Evolutionary conservation across 2,888 invertebrate genomes (phyloP), one percentile per base, ranked within the genome.

Genomic region (Monopis laevigella): DNA sequence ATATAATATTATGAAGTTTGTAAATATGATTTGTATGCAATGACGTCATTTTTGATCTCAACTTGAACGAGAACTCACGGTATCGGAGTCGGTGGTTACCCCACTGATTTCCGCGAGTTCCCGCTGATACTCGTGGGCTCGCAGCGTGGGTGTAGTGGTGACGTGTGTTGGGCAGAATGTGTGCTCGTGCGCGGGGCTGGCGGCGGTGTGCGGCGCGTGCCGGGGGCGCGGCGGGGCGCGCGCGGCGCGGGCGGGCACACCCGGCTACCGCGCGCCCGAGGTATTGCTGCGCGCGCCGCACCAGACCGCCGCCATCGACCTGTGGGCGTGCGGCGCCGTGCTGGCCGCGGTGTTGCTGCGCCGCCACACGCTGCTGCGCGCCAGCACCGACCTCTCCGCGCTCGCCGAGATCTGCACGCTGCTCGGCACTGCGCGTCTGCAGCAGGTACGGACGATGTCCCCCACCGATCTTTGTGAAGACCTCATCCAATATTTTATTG

Each of bases 251-350:
- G 94, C 94, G 41, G 95, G 95, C 46, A 95, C 95, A 32, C 93
- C 93, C 40, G 95, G 95, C 24, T 95, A 91, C 68, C 83, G 95
- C 18, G 91, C 95, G 41, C 94, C 94, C 0, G 95, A 93, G 78
- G 91, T 92, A 52, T 67, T 92, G 50, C 77, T 95, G 19, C 92
- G 92, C 69, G 86, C 86, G 62, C 78, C 85, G n/a, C 77, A 85
- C 45, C 96, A 96, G 77, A 88, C 89, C 21, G 88, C 91, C 84
- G 91, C 90, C 46, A 90, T 96, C 49, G 96, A 96, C 73, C 83
- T 92, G 54, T 96, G 96, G 95, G 92, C 95, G 38, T 86, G 86
- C 86, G 10, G 92, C 12, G 65, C 91, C 13, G 17, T 42, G 3
- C 81, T 92, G 54, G 52, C 87, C 87, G 29, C 87, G 92, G 8